A percentile compares a stretch with the other conserved stretches of the same genome.
Evolutionary conservation across 2,797 vertebrate species (phyloP).

Genomic region (Tinamus major): DNA sequence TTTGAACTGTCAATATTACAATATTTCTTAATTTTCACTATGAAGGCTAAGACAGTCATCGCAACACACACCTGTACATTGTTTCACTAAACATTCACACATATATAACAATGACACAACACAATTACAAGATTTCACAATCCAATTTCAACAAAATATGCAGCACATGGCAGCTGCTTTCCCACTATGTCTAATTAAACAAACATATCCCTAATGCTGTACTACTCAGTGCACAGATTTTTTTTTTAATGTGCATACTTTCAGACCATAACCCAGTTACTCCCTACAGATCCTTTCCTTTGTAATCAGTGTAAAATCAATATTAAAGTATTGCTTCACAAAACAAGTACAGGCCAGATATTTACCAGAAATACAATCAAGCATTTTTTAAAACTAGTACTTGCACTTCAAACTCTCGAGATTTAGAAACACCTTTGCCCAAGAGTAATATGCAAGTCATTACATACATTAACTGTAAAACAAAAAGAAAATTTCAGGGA

Average conservation of each 20-base stretch:
- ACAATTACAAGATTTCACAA: not conserved
- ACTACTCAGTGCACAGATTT: not conserved
- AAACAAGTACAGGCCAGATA: not conserved
- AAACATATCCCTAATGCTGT: not conserved
- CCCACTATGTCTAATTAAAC: not conserved
- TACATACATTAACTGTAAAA: not conserved
- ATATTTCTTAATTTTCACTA: not conserved
- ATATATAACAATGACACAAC: not conserved
- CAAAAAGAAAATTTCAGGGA: not conserved
- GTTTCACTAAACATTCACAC: not conserved
- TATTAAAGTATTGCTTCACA: not conserved
- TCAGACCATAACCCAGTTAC: not conserved
- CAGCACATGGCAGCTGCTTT: not conserved
- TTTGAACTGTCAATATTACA: not conserved
- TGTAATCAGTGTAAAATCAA: not conserved
- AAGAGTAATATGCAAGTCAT: not conserved
- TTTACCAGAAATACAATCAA: not conserved
- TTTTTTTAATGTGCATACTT: not conserved
- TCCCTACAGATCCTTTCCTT: not conserved
- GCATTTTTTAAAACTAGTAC: constrained; percentile 2
- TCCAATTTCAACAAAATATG: not conserved
- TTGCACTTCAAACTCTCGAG: not conserved
- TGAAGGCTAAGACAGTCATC: not conserved
- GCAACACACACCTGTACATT: not conserved
- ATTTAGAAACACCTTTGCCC: not conserved